Evolutionary conservation across 2,888 invertebrate species (phyloP).

Genomic region (Aproaerema taeniolella): DNA sequence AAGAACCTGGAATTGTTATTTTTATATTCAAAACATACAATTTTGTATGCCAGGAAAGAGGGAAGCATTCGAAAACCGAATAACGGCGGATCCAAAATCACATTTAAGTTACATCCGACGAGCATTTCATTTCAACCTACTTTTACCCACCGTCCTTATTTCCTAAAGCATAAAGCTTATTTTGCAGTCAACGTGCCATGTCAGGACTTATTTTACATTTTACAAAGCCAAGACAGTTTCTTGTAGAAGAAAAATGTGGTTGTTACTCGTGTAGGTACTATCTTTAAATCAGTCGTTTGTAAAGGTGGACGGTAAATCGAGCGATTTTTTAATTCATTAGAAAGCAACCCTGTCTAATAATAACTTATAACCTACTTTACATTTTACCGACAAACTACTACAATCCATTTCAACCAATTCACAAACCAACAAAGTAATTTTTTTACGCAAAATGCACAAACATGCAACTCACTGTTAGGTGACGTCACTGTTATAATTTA

Average conservation of each 20-base stretch:
- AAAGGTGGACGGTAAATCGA: background rate
- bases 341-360: background rate
- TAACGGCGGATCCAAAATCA: conserved; percentile 10
- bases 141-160: conserved; percentile 5
- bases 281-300: too few species aligned
- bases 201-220: conserved; percentile 11
- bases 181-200: conserved; percentile 9
- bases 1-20: background rate
- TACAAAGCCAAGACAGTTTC: conserved; percentile 2
- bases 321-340: background rate
- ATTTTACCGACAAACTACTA: too few species aligned
- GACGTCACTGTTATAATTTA: too few species aligned
- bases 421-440: too few species aligned
- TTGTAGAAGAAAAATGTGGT: background rate
- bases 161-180: conserved; percentile 9
- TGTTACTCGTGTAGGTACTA: background rate
- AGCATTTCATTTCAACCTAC: conserved; percentile 4
- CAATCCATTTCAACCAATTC: too few species aligned
- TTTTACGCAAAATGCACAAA: too few species aligned
- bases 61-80: background rate
- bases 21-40: background rate
- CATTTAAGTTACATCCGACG: conserved; percentile 10
- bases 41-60: background rate
- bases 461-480: too few species aligned
- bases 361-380: too few species aligned